Evolutionary conservation across 2,113 vertebrate genomes (phyloP).

Genomic region (Mirounga angustirostris): DNA sequence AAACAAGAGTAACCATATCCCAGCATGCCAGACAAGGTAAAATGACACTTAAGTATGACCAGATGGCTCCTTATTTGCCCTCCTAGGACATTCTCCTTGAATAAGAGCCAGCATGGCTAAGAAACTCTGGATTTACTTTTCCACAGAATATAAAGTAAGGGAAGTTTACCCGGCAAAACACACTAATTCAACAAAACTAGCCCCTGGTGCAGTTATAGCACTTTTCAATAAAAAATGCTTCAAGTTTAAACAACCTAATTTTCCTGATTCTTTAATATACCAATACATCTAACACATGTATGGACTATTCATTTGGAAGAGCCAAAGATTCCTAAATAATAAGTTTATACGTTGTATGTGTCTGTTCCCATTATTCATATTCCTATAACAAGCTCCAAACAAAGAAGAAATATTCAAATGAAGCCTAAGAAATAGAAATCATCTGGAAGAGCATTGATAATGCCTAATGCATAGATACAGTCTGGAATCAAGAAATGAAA

Average conservation of each 20-base stretch:
- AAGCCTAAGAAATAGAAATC: conserved; percentile 23
- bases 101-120: background rate
- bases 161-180: background rate
- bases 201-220: fast-evolving
- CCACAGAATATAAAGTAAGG: background rate
- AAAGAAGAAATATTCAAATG: background rate
- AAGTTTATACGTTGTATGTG: background rate
- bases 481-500: background rate
- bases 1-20: background rate
- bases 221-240: conserved; percentile 15
- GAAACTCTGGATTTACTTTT: background rate
- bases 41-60: background rate
- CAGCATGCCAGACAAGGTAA: background rate
- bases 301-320: background rate
- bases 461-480: background rate
- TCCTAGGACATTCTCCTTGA: background rate
- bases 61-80: background rate
- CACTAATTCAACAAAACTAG: background rate
- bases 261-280: background rate
- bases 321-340: background rate
- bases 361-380: background rate
- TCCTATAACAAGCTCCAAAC: background rate
- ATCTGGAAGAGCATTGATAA: background rate
- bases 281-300: background rate
- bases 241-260: background rate